A percentile compares a stretch with the other conserved stretches of the same genome.
Conservation (phyloP, 2,888 invertebrate genomes). For the Ichneumoninae sp. region DNA sequence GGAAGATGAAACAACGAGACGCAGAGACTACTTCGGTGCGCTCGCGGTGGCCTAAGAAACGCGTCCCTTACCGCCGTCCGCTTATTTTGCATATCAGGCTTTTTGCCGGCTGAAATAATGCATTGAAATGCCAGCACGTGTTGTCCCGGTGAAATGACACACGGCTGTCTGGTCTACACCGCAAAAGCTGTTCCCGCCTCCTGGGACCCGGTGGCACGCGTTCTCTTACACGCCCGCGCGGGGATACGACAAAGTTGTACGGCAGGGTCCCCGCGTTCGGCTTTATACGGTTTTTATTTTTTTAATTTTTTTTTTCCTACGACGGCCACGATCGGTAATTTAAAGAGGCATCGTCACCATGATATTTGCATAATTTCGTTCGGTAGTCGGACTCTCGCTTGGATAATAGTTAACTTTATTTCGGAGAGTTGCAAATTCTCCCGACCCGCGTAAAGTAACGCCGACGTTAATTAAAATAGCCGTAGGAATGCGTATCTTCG, state of each 20-base stretch:
- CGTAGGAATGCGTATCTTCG: slow-evolving; percentile 18
- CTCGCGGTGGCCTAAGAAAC: slow-evolving; percentile 64
- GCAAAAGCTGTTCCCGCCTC: slow-evolving; percentile 75
- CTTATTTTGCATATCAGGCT: slow-evolving; percentile 82
- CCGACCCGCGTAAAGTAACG: slow-evolving; percentile 23
- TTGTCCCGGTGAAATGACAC: slow-evolving; percentile 82
- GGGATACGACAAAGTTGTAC: neutral
- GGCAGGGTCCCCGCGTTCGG: neutral
- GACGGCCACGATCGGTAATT: slow-evolving; percentile 57
- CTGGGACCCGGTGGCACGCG: slow-evolving; percentile 59
- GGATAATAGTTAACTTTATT: slow-evolving; percentile 30
- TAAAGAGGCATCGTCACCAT: slow-evolving; percentile 46
- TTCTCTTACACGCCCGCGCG: slow-evolving; percentile 47
- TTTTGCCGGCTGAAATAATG: slow-evolving; percentile 83
- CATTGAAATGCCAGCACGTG: slow-evolving; percentile 83
- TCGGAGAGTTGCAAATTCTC: slow-evolving; percentile 2
- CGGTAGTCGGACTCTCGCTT: neutral
- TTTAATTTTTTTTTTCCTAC: slow-evolving; percentile 27
- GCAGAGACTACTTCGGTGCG: slow-evolving; percentile 48
- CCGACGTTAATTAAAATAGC: slow-evolving; percentile 57
- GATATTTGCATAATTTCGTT: slow-evolving; percentile 21
- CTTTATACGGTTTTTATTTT: neutral
- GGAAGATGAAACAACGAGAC: slow-evolving; percentile 57
- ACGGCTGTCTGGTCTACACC: slow-evolving; percentile 77
- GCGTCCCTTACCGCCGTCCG: slow-evolving; percentile 57